Conservation (phyloP, 2,888 invertebrate species). For the Enchytraeus crypticus region DNA sequence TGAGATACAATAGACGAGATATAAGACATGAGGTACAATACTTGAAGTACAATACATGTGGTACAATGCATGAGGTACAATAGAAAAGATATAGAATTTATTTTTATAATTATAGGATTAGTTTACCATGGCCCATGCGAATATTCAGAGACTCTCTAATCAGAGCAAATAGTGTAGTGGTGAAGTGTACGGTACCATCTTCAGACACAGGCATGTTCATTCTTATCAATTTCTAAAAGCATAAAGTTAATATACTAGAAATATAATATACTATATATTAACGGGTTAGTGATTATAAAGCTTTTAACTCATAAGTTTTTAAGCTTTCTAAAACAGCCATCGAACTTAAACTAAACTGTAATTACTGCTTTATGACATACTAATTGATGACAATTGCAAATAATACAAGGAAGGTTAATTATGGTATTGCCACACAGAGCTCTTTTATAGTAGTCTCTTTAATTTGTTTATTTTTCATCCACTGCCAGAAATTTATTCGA, state of each 20-base stretch:
- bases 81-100: no score
- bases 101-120: no score
- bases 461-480: background rate
- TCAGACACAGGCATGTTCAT: slow-evolving; percentile 99
- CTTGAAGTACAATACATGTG: no score
- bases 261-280: background rate
- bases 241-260: background rate
- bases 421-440: no score
- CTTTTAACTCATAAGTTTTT: background rate
- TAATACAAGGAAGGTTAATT: no score
- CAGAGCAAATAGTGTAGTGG: slow-evolving; percentile 94
- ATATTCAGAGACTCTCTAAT: slow-evolving; percentile 97
- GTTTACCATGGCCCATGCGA: slow-evolving; percentile 90
- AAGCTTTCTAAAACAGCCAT: background rate
- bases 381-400: no score
- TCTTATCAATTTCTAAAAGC: slow-evolving; percentile 72
- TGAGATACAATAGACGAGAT: no score
- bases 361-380: no score
- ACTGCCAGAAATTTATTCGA: background rate
- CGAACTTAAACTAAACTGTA: no score
- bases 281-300: background rate
- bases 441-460: no score
- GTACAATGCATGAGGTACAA: no score
- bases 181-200: slow-evolving; percentile 95
- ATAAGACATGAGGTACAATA: no score